Percentiles rank a stretch among this genome's conserved stretches.
Evolutionary conservation across 2,888 invertebrate genomes (phyloP).

Genomic region (Halictus ligatus): DNA sequence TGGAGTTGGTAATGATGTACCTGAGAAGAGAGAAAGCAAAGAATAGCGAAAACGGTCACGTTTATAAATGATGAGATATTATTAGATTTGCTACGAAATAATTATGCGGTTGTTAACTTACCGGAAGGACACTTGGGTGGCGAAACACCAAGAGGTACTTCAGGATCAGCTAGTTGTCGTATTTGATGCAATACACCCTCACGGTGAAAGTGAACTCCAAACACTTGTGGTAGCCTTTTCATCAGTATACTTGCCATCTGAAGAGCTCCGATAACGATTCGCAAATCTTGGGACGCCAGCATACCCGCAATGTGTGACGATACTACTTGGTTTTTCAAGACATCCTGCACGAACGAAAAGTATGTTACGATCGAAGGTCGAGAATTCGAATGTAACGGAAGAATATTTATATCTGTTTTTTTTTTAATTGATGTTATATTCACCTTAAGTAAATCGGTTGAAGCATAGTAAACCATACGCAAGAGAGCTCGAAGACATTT

Average conservation of each 20-base stretch:
- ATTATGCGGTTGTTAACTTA: slow-evolving; percentile 46
- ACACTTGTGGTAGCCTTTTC: slow-evolving; percentile 97
- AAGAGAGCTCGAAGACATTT: slow-evolving; percentile 98
- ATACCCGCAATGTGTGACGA: slow-evolving; percentile 99
- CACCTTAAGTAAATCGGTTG: slow-evolving; percentile 92
- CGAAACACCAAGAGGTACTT: slow-evolving; percentile 85
- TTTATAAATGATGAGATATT: not conserved
- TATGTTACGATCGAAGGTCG: slow-evolving; percentile 10
- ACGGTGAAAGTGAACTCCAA: slow-evolving; percentile 97
- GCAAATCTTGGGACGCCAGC: slow-evolving; percentile 98
- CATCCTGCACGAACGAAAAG: slow-evolving; percentile 80
- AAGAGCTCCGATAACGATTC: slow-evolving; percentile 97
- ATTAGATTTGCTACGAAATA: not conserved
- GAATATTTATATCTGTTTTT: slow-evolving; percentile 1
- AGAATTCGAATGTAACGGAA: slow-evolving; percentile 7
- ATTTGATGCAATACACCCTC: slow-evolving; percentile 99
- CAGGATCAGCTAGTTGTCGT: slow-evolving; percentile 89
- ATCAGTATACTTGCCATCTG: slow-evolving; percentile 99
- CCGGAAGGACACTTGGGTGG: slow-evolving; percentile 84
- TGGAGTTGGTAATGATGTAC: slow-evolving; percentile 82
- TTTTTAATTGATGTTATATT: slow-evolving; percentile 14
- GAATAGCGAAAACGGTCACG: slow-evolving; percentile 8
- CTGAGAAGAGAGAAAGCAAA: slow-evolving; percentile 57
- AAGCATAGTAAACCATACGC: slow-evolving; percentile 98
- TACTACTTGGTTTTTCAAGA: slow-evolving; percentile 90